These are phyloP conservation scores for Acanthopagrus latus DNA, from an alignment of 2,797 vertebrate genomes.

Conservation along the genomic window DNA sequence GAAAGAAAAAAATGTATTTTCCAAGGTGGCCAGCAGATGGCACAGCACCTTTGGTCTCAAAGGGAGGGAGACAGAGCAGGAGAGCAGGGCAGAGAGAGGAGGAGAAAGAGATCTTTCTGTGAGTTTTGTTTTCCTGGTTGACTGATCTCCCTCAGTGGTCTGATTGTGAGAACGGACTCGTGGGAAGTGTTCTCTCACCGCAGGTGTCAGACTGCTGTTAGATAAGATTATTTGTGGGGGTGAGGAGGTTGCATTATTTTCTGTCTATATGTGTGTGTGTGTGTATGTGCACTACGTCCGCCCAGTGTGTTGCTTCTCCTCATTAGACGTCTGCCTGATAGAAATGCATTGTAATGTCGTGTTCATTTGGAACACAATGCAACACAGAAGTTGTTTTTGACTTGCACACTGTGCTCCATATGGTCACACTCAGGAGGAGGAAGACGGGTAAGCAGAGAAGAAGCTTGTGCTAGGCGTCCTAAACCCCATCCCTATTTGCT, in stretches of 20 bases:
- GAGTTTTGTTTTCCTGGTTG: constrained; percentile 82
- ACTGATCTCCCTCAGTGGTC: constrained; percentile 80
- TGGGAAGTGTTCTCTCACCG: constrained; percentile 81
- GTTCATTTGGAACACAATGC: constrained; percentile 58
- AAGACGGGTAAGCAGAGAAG: constrained; percentile 29
- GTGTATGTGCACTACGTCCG: constrained; percentile 13
- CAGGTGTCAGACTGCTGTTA: constrained; percentile 82
- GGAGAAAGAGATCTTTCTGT: constrained; percentile 64
- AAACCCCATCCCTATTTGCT: constrained; percentile 53
- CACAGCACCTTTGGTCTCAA: constrained; percentile 76
- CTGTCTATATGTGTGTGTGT: constrained; percentile 13
- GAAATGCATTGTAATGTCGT: constrained; percentile 55
- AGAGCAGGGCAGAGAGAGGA: constrained; percentile 30
- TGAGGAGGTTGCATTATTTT: constrained; percentile 72
- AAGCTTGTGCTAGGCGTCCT: constrained; percentile 39
- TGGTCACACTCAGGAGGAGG: constrained; percentile 65
- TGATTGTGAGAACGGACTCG: constrained; percentile 79
- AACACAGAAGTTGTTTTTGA: constrained; percentile 71
- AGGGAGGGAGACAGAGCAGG: constrained; percentile 32
- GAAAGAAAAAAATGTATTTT: constrained; percentile 43
- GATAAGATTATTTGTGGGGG: constrained; percentile 84
- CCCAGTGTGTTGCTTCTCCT: constrained; percentile 56
- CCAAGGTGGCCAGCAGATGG: constrained; percentile 79
- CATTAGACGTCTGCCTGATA: constrained; percentile 67
- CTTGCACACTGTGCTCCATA: constrained; percentile 73